Base-by-base conservation (phyloP, 2,888 invertebrate genomes). In the Oscheius sp. region DNA sequence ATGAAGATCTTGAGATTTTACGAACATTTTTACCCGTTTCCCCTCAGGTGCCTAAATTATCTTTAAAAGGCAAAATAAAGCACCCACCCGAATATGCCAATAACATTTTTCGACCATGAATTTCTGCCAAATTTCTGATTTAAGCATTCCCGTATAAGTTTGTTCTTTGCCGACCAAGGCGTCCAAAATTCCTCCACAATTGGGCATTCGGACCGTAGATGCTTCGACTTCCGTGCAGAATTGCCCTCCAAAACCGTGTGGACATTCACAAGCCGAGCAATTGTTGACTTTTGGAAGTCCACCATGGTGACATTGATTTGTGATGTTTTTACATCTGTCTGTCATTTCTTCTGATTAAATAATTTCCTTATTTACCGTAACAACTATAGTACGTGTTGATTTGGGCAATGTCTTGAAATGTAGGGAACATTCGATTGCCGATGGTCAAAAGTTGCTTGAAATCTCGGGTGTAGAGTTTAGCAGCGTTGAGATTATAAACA, bases 381-480 rank as follows among this genome's bases (percentile, higher is more conserved):
- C 81, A 81, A 55, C 76, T 72, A 45, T 81, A 81, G 16, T 76
- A 58, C 7, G 63, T 64, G 61, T 81, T 81, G 76, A 81, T 80
- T 23, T 76, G 68, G 1, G 73, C 69, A 9, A 81, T 73, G 63
- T 81, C 81, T 21, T 78, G 75, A 58, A 81, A 81, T 6, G 78
- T 76, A 6, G 80, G 78, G 27, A 76, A 69, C 75, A 81, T 81
- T 18, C 81, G 70, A 23, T 80, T 75, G 13, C 81, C 81, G 78
- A 81, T 81, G 0, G 81, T 73, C 45, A 75, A 74, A 0, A 75
- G 75, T 45, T 70, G 74, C 18, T 76, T 73, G 7, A 56, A 55
- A 45, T 79, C 75, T 23, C 68, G 64, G 0, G 82, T 76, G 23
- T 77, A 74, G 49, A 82, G 76, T 7, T 78, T 80, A 1, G 80